Evolutionary conservation across 2,797 vertebrate species (phyloP), one percentile per base, ranked within the genome.

Genomic region (Zonotrichia albicollis): DNA sequence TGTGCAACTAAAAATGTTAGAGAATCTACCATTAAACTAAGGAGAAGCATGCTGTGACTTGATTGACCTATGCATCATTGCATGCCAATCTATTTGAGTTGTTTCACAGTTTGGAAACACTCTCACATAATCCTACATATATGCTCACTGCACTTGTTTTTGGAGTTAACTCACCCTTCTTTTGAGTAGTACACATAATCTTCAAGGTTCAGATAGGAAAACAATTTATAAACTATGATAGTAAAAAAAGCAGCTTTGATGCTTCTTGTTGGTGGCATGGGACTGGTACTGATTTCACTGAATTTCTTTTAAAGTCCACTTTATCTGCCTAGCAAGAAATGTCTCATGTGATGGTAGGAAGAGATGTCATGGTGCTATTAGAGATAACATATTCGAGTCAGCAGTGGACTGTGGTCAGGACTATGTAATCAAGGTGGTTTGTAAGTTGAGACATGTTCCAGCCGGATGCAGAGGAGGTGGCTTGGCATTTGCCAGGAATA

Each of bases 31-130:
- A 22, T 82, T 86, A 81, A 95, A 89, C 80, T 82, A 94, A 96
- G 86, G 7, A 90, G 80, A 89, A 90, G 55, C 90, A 66, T 86
- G 89, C 88, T 86, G 68, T 67, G 67, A 90, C 93, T 97, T 94
- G 95, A 96, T 90, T 93, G 89, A 87, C 92, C 87, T 95, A 94
- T 87, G 76, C 58, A 96, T 67, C 70, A 93, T 38, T 76, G 81
- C 45, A 64, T 89, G 60, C 85, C 71, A 72, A 95, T 77, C 36
- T 79, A 29, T 93, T 89, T 91, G 86, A 90, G 86, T 84, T 93
- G 81, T 87, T 96, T 95, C 87, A 88, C n/a, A 80, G 72, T 75
- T 88, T 78, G 94, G 84, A 75, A 97, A 93, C 34, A 2, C 91
- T 96, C 66, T 95, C 68, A 96, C 78, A 84, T 55, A 91, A 80